Percentiles rank a stretch among this genome's conserved stretches.
Evolutionary conservation across 1,140 invertebrate genomes (phyloP).

Genomic region (Agrilus planipennis): DNA sequence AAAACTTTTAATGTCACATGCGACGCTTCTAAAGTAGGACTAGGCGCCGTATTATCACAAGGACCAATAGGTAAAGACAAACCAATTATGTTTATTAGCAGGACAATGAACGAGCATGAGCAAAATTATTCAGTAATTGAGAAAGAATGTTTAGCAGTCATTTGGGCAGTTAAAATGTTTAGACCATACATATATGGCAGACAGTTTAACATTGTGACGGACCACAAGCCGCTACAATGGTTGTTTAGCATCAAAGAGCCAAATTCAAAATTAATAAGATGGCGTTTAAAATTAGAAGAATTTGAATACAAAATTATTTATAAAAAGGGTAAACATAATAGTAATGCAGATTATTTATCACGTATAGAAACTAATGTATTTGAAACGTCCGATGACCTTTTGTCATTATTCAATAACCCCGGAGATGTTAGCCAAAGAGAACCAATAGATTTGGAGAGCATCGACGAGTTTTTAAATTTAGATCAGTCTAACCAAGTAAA

Average conservation of each 20-base stretch:
- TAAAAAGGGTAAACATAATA: constrained; percentile 1
- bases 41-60: constrained; percentile 10
- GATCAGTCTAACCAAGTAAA: too few species aligned
- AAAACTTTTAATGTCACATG: constrained; percentile 20
- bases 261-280: neutral
- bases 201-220: constrained; percentile 2
- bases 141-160: constrained; percentile 4
- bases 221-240: constrained; percentile 6
- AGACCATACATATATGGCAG: constrained; percentile 1
- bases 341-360: neutral
- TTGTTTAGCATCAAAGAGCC: constrained; percentile 6
- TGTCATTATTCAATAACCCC: neutral
- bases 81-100: neutral
- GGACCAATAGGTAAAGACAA: neutral
- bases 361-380: neutral
- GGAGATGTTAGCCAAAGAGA: too few species aligned
- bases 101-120: neutral
- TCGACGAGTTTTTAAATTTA: too few species aligned
- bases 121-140: neutral
- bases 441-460: too few species aligned
- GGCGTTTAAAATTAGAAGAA: constrained; percentile 1
- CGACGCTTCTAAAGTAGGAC: constrained; percentile 7
- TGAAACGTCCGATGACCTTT: neutral
- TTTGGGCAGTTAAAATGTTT: constrained; percentile 5
- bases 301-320: constrained; percentile 1